Conservation (phyloP, 2,113 vertebrate genomes). For the Probosciger aterrimus region DNA sequence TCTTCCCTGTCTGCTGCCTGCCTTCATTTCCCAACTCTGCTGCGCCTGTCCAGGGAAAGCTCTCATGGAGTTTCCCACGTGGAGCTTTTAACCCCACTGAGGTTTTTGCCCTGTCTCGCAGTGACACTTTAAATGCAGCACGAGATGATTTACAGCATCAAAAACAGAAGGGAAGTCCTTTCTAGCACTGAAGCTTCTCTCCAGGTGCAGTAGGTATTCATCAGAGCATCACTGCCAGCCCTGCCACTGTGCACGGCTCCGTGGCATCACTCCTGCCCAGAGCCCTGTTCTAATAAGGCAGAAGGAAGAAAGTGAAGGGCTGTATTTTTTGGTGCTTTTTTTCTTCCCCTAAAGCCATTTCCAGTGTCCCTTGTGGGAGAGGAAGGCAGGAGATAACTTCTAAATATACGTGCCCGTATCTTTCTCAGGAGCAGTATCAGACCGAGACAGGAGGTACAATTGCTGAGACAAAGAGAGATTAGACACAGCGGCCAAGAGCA, state of each 20-base stretch:
- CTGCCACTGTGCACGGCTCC: background rate
- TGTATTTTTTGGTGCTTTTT: constrained; percentile 38
- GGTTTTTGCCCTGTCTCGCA: background rate
- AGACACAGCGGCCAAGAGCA: constrained; percentile 11
- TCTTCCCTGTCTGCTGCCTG: constrained; percentile 16
- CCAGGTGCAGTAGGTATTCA: constrained; percentile 29
- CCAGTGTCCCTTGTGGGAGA: constrained; percentile 31
- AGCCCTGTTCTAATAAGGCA: constrained; percentile 55
- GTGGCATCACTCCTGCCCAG: background rate
- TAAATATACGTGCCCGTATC: constrained; percentile 8
- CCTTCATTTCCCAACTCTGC: background rate
- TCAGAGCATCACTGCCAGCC: constrained; percentile 8
- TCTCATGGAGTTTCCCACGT: accelerated
- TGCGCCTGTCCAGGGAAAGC: background rate
- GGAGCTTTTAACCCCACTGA: background rate
- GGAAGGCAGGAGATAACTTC: constrained; percentile 8
- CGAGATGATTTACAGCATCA: background rate
- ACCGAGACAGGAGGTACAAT: constrained; percentile 23
- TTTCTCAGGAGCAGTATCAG: constrained; percentile 17
- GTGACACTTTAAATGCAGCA: background rate
- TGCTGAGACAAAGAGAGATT: constrained; percentile 46
- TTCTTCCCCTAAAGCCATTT: constrained; percentile 47
- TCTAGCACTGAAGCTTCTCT: background rate
- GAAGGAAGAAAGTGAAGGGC: constrained; percentile 19
- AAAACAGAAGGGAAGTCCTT: background rate